Conservation (phyloP, 2,797 vertebrate species). For the Galaxias olidus region DNA sequence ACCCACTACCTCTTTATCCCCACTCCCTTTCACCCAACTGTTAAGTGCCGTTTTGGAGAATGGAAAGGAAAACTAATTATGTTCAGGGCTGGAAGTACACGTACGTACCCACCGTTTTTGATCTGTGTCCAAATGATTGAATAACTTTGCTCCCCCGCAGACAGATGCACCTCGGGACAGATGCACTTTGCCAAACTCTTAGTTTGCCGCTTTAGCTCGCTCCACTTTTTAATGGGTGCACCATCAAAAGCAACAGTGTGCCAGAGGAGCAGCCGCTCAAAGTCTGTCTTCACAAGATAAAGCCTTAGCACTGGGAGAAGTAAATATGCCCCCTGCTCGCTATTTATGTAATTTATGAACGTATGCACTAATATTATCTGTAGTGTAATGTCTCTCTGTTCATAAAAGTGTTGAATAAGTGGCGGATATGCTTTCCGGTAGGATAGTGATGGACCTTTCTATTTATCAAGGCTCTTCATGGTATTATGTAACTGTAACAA, state of each 20-base stretch:
- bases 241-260: conserved; percentile 21
- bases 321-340: conserved; percentile 31
- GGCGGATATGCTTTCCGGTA: no score
- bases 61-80: conserved; percentile 60
- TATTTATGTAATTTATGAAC: conserved; percentile 10
- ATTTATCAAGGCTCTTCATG: conserved; percentile 38
- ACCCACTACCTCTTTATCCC: conserved; percentile 26
- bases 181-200: conserved; percentile 17
- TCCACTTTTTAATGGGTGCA: conserved; percentile 32
- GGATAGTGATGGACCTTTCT: no score
- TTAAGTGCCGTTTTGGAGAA: conserved; percentile 40
- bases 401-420: not conserved
- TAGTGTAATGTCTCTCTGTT: not conserved
- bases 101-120: conserved; percentile 40
- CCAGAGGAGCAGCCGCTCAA: conserved; percentile 33
- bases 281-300: conserved; percentile 52
- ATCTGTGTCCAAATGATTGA: conserved; percentile 58
- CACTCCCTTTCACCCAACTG: conserved; percentile 1
- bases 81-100: conserved; percentile 48
- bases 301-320: conserved; percentile 45
- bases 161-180: conserved; percentile 55
- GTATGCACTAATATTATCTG: conserved; percentile 15
- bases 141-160: conserved; percentile 39
- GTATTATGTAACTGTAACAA: conserved; percentile 49
- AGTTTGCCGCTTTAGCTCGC: conserved; percentile 1